phyloP scores from a whole-genome alignment of 2,888 invertebrate genomes.

The Tineola bisselliella region DNA sequence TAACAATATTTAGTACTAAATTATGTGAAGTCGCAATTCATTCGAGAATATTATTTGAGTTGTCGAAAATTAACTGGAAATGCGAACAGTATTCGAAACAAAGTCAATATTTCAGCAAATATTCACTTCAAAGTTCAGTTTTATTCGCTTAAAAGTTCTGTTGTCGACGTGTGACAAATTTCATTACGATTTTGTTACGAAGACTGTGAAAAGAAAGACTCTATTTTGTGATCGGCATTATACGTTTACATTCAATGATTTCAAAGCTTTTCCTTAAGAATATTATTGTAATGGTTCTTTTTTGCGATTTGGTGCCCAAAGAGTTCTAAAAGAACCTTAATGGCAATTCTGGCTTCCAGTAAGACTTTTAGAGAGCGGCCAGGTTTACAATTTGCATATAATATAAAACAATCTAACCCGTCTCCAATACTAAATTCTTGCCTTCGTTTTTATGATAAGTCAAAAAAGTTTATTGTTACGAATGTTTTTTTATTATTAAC shows the following conservation, averaged over 20 bases:
- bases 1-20: neutral
- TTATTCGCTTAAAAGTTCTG: slow-evolving; percentile 15
- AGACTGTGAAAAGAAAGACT: neutral
- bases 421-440: no score
- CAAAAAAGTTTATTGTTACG: no score
- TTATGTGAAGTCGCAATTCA: neutral
- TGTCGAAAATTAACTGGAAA: neutral
- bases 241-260: neutral
- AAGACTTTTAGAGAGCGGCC: neutral
- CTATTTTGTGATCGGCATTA: neutral
- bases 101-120: neutral
- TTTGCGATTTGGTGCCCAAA: neutral
- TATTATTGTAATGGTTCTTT: neutral
- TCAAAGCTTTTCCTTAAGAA: neutral
- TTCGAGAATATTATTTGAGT: neutral
- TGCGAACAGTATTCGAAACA: neutral
- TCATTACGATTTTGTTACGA: slow-evolving; percentile 46
- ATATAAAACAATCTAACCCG: neutral
- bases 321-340: neutral
- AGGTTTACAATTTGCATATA: neutral
- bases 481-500: no score
- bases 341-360: neutral
- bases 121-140: slow-evolving; percentile 14
- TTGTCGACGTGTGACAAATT: slow-evolving; percentile 45
- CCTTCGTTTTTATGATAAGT: no score